Base-by-base conservation (phyloP, 2,888 invertebrate species). In the Luffia ferchaultella region DNA sequence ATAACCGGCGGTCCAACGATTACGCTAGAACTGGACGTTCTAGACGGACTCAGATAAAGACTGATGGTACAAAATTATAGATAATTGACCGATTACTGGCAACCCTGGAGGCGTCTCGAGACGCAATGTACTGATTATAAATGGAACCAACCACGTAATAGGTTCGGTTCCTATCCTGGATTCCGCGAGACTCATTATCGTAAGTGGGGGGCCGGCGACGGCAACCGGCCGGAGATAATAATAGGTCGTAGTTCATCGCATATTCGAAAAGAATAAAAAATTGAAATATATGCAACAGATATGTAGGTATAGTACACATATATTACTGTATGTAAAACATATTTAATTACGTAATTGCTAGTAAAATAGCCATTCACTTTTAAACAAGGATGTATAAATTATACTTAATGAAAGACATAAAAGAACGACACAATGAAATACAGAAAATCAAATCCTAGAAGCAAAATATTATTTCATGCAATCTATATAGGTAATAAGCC, bases 31-130 rank as follows among this genome's bases (percentile, higher is more conserved):
- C 65, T 65, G 65, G 58, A 60, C 61, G 67, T 68, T 47, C 52
- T 50, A 45, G 45, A 68, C 65, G 62, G 61, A 65, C 64, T 63
- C 63, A 64, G 63, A 64, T 73, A 75, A 76, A 80, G 77, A 78
- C 78, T 76, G 82, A 82, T 80, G 76, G 77, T 78, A 62, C 71
- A 74, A 83, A 80, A 83, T 83, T 80, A 82, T 63, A 76, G 68
- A 80, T 82, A 80, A 82, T 83, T 77, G 82, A 65, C 70, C 82
- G 73, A 79, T 83, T 80, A 78, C 66, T 49, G 60, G 60, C 62
- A 46, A 46, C 62, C 70, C 77, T 69, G 66, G 65, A 72, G 73
- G 65, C 67, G 64, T 20, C 51, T 47, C 41, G 48, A 48, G 16
- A 42, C 42, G 65, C 71, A 73, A 73, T 73, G 71, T 71, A 75